Percentiles rank a stretch among this genome's conserved stretches.
phyloP scores from a whole-genome alignment of 2,113 vertebrate species.

The Pan troglodytes region NHGRI_mPanTro3-v2.1_pri NC_072404.2:37495001-37495500 shows the following conservation, averaged over 20 bases:
- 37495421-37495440: neutral
- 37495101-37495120: neutral
- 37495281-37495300: neutral
- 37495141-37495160: neutral
- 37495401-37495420: neutral
- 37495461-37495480: neutral
- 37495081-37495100: neutral
- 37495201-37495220: neutral
- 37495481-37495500: neutral
- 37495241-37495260: neutral
- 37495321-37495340: neutral
- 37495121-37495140: neutral
- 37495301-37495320: rapidly evolving
- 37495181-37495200: neutral
- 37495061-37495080: neutral
- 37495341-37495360: rapidly evolving
- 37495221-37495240: neutral
- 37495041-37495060: neutral
- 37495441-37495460: neutral
- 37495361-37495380: neutral
- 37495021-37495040: too few species aligned
- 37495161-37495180: neutral
- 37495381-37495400: rapidly evolving
- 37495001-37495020: neutral
- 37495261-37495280: too few species aligned